These are phyloP conservation scores for Amphilophus citrinellus DNA, from an alignment of 2,113 vertebrate genomes.

Conservation along the genomic window DNA sequence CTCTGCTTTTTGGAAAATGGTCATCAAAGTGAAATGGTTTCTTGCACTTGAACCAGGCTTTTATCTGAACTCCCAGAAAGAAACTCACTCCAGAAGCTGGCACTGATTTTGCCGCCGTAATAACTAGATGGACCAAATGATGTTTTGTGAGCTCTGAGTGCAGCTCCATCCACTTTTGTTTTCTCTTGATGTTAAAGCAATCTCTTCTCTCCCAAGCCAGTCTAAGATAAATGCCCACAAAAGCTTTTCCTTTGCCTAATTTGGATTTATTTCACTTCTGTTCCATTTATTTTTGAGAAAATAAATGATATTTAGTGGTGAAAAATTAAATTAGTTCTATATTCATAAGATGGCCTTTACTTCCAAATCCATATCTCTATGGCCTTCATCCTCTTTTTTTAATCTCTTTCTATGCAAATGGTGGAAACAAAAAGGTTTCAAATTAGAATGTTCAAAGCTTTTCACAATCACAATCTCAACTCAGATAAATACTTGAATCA, in stretches of 20 bases:
- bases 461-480: background rate
- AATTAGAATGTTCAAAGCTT: constrained; percentile 33
- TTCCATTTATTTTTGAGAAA: background rate
- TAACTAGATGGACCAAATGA: background rate
- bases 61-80: constrained; percentile 31
- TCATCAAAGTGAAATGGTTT: constrained; percentile 41
- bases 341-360: constrained; percentile 32
- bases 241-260: constrained; percentile 2
- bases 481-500: constrained; percentile 16
- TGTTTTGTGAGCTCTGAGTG: background rate
- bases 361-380: constrained; percentile 7
- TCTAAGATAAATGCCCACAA: background rate
- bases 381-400: constrained; percentile 27
- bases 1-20: background rate
- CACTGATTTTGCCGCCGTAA: background rate
- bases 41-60: constrained; percentile 1
- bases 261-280: background rate
- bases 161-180: background rate
- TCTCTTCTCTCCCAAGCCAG: background rate
- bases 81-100: background rate
- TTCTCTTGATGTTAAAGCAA: constrained; percentile 6
- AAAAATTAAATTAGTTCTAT: constrained; percentile 5
- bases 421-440: background rate
- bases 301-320: background rate
- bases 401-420: constrained; percentile 8